Base-by-base conservation (phyloP, 2,797 vertebrate species). In the Malurus splendens region DNA sequence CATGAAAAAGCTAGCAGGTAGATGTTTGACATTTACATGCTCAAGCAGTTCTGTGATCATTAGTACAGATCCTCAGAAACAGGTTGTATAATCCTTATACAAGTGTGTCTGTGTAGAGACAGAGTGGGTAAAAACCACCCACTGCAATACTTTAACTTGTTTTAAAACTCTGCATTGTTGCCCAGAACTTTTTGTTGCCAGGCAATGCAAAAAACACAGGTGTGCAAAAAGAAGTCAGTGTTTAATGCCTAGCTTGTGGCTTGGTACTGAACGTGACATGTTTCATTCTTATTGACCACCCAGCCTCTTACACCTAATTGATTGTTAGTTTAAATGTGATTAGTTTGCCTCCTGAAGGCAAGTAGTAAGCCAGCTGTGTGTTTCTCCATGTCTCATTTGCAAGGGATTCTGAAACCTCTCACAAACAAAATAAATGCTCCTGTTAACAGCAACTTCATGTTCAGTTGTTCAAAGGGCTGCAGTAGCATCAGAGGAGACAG, bases 121-220 rank as follows among this genome's bases (percentile, higher is more conserved):
- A 0, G 24, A 62, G 59, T 0, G 1, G 51, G 70, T 55, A 27
- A 67, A 87, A 94, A 72, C 60, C 73, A 73, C 73, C 48, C 51
- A 25, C 73, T 78, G 61, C 79, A 82, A 47, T 75, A 54, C 65
- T 90, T 93, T 60, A 36, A 52, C 36, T 94, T 84, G 61, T 87
- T 86, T 89, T 41, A 82, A 65, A 82, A 44, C 79, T 80, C 68
- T 42, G 38, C 59, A 28, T 65, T 61, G 73, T 68, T 76, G 60
- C 79, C 60, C 41, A 82, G 72, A 73, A 82, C 48, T 56, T 79
- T 77, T 61, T 60, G 75, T 80, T 88, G 75, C 84, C 79, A 91
- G 85, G 89, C 90, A 82, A 84, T 93, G 84, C 54, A 80, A 93
- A 93, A 90, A 92, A 45, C 81, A 93, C 65, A 76, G 64, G 73